A percentile compares a stretch with the other conserved stretches of the same genome.
Evolutionary conservation across 2,797 vertebrate genomes (phyloP).

Genomic region (Clarias platycephalus): DNA sequence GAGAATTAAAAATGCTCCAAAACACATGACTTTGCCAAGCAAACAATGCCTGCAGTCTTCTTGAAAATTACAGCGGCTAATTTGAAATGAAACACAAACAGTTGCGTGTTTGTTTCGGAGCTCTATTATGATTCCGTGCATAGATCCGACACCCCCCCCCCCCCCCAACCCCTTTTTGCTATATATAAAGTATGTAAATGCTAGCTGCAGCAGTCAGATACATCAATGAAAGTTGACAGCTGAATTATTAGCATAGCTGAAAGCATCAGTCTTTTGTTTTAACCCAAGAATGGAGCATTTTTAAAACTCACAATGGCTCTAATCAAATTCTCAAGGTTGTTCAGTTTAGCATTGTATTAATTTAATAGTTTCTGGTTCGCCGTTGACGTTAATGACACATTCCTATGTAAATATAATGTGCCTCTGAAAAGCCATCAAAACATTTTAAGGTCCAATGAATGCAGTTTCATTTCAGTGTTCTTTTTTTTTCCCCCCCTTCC

Average conservation of each 20-base stretch:
- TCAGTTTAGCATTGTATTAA: constrained; percentile 96
- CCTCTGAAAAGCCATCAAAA: constrained; percentile 89
- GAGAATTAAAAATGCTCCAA: constrained; percentile 79
- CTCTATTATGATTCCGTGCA: constrained; percentile 75
- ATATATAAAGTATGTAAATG: constrained; percentile 87
- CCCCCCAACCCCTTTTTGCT: constrained; percentile 63
- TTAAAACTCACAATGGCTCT: constrained; percentile 94
- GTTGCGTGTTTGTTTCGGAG: constrained; percentile 68
- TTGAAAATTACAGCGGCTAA: constrained; percentile 79
- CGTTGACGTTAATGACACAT: constrained; percentile 96
- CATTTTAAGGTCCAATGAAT: constrained; percentile 98
- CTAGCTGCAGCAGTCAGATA: constrained; percentile 80
- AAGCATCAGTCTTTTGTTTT: constrained; percentile 85
- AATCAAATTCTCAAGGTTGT: constrained; percentile 97
- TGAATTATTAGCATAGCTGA: constrained; percentile 84
- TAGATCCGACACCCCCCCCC: constrained; percentile 65
- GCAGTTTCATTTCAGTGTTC: constrained; percentile 80
- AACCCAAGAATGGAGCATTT: constrained; percentile 82
- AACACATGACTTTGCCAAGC: constrained; percentile 78
- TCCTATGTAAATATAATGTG: constrained; percentile 93
- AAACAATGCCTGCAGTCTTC: constrained; percentile 78
- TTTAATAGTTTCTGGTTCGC: constrained; percentile 96
- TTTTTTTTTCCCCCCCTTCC: constrained; percentile 65
- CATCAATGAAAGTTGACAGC: constrained; percentile 84
- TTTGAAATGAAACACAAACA: constrained; percentile 83